phyloP scores from a whole-genome alignment of 2,888 invertebrate species.

The Drosophila formosana region DNA sequence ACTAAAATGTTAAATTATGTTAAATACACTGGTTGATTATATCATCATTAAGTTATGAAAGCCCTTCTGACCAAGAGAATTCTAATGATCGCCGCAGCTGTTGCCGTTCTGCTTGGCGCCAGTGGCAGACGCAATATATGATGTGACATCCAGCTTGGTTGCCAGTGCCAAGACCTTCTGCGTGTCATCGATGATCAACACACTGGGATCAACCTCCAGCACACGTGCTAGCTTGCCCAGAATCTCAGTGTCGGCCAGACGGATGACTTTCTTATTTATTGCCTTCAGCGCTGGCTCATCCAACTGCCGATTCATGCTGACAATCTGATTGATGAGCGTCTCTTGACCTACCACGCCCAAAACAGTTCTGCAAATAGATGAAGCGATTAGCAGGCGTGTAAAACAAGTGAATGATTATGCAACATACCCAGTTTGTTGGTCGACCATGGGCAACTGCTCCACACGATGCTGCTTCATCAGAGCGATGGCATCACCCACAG shows the following conservation, averaged over 20 bases:
- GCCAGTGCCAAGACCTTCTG: conserved; percentile 88
- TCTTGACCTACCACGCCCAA: conserved; percentile 76
- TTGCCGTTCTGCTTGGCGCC: conserved; percentile 59
- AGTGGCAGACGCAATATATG: conserved; percentile 86
- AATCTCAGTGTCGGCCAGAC: conserved; percentile 88
- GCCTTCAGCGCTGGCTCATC: conserved; percentile 87
- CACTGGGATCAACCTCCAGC: conserved; percentile 92
- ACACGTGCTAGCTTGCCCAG: conserved; percentile 92
- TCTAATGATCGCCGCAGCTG: conserved; percentile 13
- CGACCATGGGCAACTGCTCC: conserved; percentile 89
- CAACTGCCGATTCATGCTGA: conserved; percentile 75
- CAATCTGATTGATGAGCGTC: conserved; percentile 77
- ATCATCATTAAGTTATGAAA: conserved; percentile 2
- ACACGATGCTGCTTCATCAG: conserved; percentile 88
- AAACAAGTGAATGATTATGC: fast-evolving
- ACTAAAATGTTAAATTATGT: conserved; percentile 1
- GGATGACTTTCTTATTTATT: conserved; percentile 90
- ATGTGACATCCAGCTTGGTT: conserved; percentile 89
- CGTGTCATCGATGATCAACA: conserved; percentile 87
- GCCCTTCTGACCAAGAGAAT: background rate
- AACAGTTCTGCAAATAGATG: conserved; percentile 53
- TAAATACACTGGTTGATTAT: conserved; percentile 16
- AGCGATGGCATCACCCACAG: conserved; percentile 89
- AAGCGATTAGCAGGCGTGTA: background rate
- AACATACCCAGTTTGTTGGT: conserved; percentile 84